These are phyloP conservation scores for Cladorhizidae sp. DNA, from an alignment of 37 sponge, comb jelly and placozoan species.

Conservation along the genomic window DNA sequence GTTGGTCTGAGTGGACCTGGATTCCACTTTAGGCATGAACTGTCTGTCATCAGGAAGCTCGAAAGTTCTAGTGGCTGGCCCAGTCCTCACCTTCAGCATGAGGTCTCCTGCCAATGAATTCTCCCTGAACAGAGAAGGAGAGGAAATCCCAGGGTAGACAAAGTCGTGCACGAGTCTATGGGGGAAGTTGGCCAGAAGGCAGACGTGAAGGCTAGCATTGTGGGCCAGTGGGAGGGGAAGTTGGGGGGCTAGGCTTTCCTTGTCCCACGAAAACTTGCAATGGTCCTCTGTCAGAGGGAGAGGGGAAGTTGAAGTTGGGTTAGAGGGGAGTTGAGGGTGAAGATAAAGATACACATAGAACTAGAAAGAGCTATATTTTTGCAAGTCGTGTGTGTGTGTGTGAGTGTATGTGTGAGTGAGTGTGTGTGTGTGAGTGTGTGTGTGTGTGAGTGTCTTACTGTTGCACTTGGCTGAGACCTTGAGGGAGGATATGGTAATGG, in stretches of 20 bases:
- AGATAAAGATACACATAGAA: background rate
- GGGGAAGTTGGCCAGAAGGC: constrained; percentile 29
- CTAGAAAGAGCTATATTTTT: background rate
- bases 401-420: background rate
- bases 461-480: constrained; percentile 1
- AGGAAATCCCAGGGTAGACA: background rate
- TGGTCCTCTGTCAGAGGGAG: constrained; percentile 26
- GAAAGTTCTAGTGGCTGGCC: too few species aligned
- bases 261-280: constrained; percentile 37
- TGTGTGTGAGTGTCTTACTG: constrained; percentile 14
- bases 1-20: background rate
- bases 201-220: background rate
- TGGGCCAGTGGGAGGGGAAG: constrained; percentile 23
- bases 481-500: constrained; percentile 3
- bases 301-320: background rate
- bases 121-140: background rate
- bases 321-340: background rate
- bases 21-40: background rate
- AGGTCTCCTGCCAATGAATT: background rate
- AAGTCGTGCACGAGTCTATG: constrained; percentile 34
- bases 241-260: background rate
- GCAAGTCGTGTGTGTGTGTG: background rate
- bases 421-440: background rate
- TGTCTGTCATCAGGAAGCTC: background rate
- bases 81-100: too few species aligned